A percentile compares a stretch with the other conserved stretches of the same genome.
phyloP scores from a whole-genome alignment of 2,888 invertebrate species.

The Beris morrisii region DNA sequence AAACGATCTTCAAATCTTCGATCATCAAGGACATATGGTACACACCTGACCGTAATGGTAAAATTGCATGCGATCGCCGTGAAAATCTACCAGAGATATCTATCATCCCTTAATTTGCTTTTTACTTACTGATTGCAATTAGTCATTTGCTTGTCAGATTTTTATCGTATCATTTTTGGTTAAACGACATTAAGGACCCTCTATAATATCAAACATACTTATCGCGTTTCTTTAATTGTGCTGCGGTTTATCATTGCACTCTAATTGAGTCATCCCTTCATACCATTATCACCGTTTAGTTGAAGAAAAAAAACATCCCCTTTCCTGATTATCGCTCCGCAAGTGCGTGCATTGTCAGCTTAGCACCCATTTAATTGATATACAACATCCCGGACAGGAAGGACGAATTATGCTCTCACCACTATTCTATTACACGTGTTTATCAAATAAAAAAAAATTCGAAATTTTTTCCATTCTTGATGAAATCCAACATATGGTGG shows the following conservation, averaged over 20 bases:
- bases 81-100: no score
- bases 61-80: not conserved
- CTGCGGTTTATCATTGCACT: not conserved
- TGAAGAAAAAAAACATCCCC: slow-evolving; percentile 1
- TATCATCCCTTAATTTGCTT: no score
- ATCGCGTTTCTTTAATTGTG: slow-evolving; percentile 1
- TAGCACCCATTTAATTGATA: slow-evolving; percentile 35
- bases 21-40: no score
- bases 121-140: slow-evolving; percentile 5
- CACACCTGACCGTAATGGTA: slow-evolving; percentile 20
- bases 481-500: slow-evolving; percentile 30
- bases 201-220: not conserved
- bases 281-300: not conserved
- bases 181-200: slow-evolving; percentile 9
- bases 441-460: slow-evolving; percentile 15
- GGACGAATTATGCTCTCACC: slow-evolving; percentile 34
- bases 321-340: not conserved
- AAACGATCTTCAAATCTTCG: not conserved
- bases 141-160: slow-evolving; percentile 24
- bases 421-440: slow-evolving; percentile 37
- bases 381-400: slow-evolving; percentile 35
- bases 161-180: slow-evolving; percentile 3
- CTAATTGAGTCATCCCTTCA: slow-evolving; percentile 21
- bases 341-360: slow-evolving; percentile 20
- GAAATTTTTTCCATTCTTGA: slow-evolving; percentile 22